Base-by-base conservation (phyloP, 1,140 invertebrate species). In the Leptonema lineaticorne region DNA sequence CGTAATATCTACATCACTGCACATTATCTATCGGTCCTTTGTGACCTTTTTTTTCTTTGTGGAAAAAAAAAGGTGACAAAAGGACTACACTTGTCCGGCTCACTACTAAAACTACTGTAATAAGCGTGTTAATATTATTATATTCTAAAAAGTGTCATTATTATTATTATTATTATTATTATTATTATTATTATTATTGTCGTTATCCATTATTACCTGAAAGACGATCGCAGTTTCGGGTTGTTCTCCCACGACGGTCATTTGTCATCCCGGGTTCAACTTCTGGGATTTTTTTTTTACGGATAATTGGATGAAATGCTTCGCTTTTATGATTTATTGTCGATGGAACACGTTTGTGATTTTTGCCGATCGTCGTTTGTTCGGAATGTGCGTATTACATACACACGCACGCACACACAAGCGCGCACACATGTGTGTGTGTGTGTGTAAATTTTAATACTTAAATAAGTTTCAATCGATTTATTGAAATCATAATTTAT, bases 231-330 rank as follows among this genome's bases (percentile, higher is more conserved):
- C 64, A 37, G 64, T 27, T 58, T 18, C 16, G 53, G 64, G 64
- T 53, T 56, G 28, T 48, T 57, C 57, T 67, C 64, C 53, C 64
- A 67, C 50, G 64, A 24, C 29, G 53, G 64, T 56, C 64, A 67
- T 67, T 67, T 67, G 64, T 67, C 64, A 67, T 67, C 57, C 53
- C 37, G 37, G 11, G 16, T 41, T 41, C 37, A 41, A 16, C 11
- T 41, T 41, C n/a, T n/a, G n/a, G 37, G 37, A 41, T 41, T 41
- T 41, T n/a, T n/a, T n/a, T n/a, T 67, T 48, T 65, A 50, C 56
- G 29, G 29, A 58, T 29, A 58, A 26, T 29, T 26, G n/a, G 6
- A 16, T 26, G 7, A 26, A 58, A 26, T 58, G 29, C 29, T 16
- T 58, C 29, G 26, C n/a, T n/a, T 28, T 18, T 27, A 58, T 58